Evolutionary conservation across 2,113 vertebrate genomes (phyloP), one percentile per base, ranked within the genome.

Genomic region (Rousettus leschenaultii): DNA sequence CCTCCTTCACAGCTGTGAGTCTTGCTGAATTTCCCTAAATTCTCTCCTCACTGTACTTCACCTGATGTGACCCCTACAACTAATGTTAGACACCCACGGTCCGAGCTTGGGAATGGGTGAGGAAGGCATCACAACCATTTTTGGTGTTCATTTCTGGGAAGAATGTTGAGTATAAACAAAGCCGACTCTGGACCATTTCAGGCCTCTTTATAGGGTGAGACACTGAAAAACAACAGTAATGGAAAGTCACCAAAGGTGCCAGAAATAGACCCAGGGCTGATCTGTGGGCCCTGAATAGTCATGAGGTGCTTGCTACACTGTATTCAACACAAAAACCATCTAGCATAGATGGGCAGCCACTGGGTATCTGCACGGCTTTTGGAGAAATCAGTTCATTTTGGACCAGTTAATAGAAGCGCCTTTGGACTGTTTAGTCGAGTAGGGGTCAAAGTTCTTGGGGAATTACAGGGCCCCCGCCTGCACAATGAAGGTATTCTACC

Each of bases 151-250:
- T 83, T 89, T 95, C 78, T 84, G 79, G 65, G 74, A 68, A 59
- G 94, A 96, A 96, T 66, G 86, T 16, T 33, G 55, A 86, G 12
- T 51, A 66, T 97, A 97, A 96, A 97, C 96, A 98, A 57, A 66
- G 55, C 10, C 0, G 16, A 91, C 57, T 97, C 61, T 79, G 57
- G 89, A 48, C 85, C 66, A 82, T 89, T 65, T 86, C 63, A 35
- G 82, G 93, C 35, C 86, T 94, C 89, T n/a, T 9, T 38, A 78
- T 6, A 55, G 77, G 53, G 33, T 28, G 16, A 83, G 6, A 82
- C 48, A 30, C 35, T 82, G 38, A 80, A 82, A 86, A 89, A 61
- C n/a, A 87, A 1, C 0, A 30, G 45, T 48, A 22, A 92, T 4
- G 83, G 95, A 84, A 96, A 96, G 93, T 75, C 86, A 91, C 71